These are phyloP conservation scores for Cotesia vestalis DNA, from an alignment of 1,140 invertebrate species.

Conservation along the genomic window DNA sequence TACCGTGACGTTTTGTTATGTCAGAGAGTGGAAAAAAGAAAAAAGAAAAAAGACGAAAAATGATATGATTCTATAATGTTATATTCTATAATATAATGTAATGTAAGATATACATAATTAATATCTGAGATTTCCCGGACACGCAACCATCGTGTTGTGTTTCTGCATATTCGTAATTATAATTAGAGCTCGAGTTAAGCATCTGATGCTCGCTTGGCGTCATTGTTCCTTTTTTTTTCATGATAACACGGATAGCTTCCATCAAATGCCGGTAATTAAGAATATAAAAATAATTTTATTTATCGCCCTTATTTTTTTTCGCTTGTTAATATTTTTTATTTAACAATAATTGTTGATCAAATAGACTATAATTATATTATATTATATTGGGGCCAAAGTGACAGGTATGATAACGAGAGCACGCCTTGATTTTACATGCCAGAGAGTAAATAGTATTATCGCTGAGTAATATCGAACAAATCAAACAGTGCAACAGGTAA, in stretches of 20 bases:
- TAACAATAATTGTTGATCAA: constrained; percentile 17
- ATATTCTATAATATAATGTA: too few relatives aligned
- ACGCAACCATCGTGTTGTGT: constrained; percentile 38
- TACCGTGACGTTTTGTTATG: constrained; percentile 53
- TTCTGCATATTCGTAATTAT: constrained; percentile 38
- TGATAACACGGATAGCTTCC: too few relatives aligned
- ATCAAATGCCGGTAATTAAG: too few relatives aligned
- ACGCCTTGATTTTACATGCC: constrained; percentile 55
- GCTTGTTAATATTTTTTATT: constrained; percentile 12
- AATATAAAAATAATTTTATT: background rate
- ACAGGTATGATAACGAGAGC: constrained; percentile 51
- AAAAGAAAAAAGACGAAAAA: constrained; percentile 19
- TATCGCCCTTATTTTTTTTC: constrained; percentile 1
- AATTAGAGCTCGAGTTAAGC: constrained; percentile 2
- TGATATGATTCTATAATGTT: background rate
- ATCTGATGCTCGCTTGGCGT: background rate
- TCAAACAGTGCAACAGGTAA: constrained; percentile 46
- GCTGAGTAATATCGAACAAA: constrained; percentile 53
- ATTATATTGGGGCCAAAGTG: constrained; percentile 40
- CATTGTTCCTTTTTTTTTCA: background rate
- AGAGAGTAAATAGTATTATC: constrained; percentile 59
- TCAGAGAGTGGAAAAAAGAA: constrained; percentile 37
- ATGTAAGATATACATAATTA: constrained; percentile 14
- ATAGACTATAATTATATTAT: constrained; percentile 32
- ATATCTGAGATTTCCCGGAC: constrained; percentile 42